Evolutionary conservation across 2,797 vertebrate genomes (phyloP), one percentile per base, ranked within the genome.

Genomic region (Acrocephalus scirpaceus): DNA sequence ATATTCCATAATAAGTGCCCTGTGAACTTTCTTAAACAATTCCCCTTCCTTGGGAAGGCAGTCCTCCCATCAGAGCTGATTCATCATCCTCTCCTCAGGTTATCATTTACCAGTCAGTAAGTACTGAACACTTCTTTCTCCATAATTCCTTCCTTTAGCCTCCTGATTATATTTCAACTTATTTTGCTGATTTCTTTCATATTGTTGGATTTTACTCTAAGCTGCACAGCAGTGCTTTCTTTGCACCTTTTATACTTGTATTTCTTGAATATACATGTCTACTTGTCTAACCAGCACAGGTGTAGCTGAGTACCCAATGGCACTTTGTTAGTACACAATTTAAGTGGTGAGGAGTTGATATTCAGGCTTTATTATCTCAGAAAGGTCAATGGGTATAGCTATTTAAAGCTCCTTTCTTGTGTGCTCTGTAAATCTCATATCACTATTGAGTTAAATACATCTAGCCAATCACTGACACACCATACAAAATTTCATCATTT

Each of bases 301-400:
- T 76, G 36, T 53, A 51, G 64, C 51, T 38, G 9, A 76, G 71
- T 75, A 81, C 70, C 32, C 50, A 70, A 30, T 26, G 44, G 78
- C 51, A 93, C 71, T 84, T 76, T 86, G 76, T 72, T 44, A 84
- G 30, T 62, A 70, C 61, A 88, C 77, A 89, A 53, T 72, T 79
- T 95, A 84, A 78, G 54, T 64, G n/a, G 70, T 78, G 61, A 73
- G 47, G 67, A 92, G 94, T 56, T 74, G 56, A 82, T 89, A 93
- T 90, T 42, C 58, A 87, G 45, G 51, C 34, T 89, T 91, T 94
- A 66, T 92, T 92, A 69, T 81, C 70, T 66, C 81, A 57, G 71
- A 96, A 96, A 97, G 92, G 88, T 94, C 92, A 92, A 51, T 32
- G 51, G 73, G 57, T 87, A 93, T 69, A 95, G 89, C 48, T 88